Conservation (phyloP, 1,140 invertebrate genomes). For the Ruditapes philippinarum region DNA sequence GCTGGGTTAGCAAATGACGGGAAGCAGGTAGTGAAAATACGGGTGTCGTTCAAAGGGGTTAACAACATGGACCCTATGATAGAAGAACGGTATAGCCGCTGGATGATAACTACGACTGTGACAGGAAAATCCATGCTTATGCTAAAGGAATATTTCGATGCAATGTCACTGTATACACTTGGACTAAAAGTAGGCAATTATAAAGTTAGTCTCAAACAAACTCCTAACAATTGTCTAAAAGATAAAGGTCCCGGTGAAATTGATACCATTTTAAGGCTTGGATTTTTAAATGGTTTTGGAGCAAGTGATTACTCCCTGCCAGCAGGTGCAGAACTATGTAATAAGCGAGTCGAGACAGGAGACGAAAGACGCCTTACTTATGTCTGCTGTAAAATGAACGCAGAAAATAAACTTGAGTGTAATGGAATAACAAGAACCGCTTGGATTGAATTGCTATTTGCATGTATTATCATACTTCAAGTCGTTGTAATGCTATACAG, state of each 20-base stretch:
- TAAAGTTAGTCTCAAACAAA: not conserved
- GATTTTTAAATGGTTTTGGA: not conserved
- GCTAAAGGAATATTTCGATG: constrained; percentile 27
- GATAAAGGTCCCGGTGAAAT: not conserved
- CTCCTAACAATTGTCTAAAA: not conserved
- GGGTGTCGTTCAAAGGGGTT: not conserved
- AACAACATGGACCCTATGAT: not conserved
- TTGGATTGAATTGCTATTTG: constrained; percentile 14
- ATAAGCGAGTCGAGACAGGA: not conserved
- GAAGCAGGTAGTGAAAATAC: constrained; percentile 20
- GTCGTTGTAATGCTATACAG: constrained; percentile 1
- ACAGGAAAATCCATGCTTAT: constrained; percentile 24
- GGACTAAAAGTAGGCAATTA: not conserved
- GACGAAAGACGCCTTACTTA: not conserved
- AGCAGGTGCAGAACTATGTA: constrained; percentile 22
- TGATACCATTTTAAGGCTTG: not conserved
- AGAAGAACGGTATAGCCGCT: not conserved
- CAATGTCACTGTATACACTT: constrained; percentile 28
- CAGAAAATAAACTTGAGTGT: not conserved
- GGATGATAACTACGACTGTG: constrained; percentile 14
- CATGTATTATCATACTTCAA: constrained; percentile 6
- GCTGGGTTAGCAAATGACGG: not conserved
- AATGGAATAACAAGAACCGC: not conserved
- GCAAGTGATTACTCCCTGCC: not conserved
- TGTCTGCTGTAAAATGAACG: not conserved